Evolutionary conservation across 1,140 invertebrate genomes (phyloP), one percentile per base, ranked within the genome.

Genomic region (Anoplophora glabripennis): DNA sequence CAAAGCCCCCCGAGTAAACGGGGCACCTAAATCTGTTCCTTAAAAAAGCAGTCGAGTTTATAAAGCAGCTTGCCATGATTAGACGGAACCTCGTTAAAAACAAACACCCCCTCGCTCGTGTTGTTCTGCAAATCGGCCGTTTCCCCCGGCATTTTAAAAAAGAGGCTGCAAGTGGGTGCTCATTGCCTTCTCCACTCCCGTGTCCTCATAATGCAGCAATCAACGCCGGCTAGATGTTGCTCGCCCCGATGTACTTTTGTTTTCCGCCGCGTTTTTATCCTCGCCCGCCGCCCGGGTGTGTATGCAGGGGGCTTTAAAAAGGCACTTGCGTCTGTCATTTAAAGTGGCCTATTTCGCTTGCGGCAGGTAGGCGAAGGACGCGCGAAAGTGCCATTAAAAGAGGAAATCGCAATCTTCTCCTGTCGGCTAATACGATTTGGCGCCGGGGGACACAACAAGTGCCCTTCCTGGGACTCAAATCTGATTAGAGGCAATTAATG

Each of bases 61-160:
- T 55, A 55, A 55, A 55, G 40, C 33, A 38, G 42, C 34, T 33
- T 21, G 45, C 44, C 42, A 60, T 60, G 37, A 60, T 67, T 64
- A 66, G 59, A 64, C 63, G 59, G 61, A 68, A 70, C 68, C 68
- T 68, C 68, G 68, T 70, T 70, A 68, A 69, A 68, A 67, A 67
- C 65, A 67, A 68, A 70, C 63, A 67, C 67, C 65, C 65, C 63
- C 63, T 60, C 60, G 42, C 63, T 60, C 49, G 58, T 59, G 66
- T 66, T 65, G 64, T 66, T 65, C 54, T 69, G 42, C 61, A 65
- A 67, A 65, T 70, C 62, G 57, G 44, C 57, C 59, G 41, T 48
- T 56, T 59, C 57, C 49, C 64, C 47, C 58, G 34, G 33, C 58
- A 49, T 66, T 66, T 64, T 67, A 55, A 47, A 53, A 59, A 68